phyloP scores from a whole-genome alignment of 2,888 invertebrate genomes.

The Plutella xylostella region DNA sequence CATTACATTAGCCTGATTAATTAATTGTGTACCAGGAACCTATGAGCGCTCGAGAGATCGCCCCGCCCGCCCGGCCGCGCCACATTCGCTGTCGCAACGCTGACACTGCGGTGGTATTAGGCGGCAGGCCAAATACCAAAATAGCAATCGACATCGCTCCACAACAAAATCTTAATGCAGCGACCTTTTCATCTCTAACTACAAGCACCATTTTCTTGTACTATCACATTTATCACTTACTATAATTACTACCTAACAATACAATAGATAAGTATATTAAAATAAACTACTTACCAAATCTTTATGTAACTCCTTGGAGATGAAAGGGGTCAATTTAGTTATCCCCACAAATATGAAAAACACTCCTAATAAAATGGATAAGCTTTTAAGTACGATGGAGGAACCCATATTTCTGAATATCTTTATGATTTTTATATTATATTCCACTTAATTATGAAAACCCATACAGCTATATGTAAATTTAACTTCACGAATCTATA shows the following conservation, averaged over 20 bases:
- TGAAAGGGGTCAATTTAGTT: conserved; percentile 90
- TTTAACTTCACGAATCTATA: not conserved
- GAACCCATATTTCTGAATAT: conserved; percentile 55
- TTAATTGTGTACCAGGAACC: too few relatives aligned
- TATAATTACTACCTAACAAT: too few relatives aligned
- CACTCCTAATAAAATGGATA: conserved; percentile 90
- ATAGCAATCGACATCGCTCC: conserved; percentile 56
- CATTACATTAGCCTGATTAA: not conserved
- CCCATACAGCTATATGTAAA: not conserved
- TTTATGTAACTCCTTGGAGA: conserved; percentile 95
- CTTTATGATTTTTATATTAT: too few relatives aligned
- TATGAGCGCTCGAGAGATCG: too few relatives aligned
- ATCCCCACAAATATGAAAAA: conserved; percentile 96
- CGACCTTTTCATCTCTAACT: conserved; percentile 36
- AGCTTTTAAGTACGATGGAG: conserved; percentile 87
- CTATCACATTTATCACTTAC: too few relatives aligned
- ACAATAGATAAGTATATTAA: not conserved
- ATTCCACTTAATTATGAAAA: not conserved
- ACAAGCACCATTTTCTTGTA: too few relatives aligned
- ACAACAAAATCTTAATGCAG: conserved; percentile 54
- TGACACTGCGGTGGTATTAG: conserved; percentile 44
- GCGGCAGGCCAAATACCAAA: conserved; percentile 67
- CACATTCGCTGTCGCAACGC: conserved; percentile 32
- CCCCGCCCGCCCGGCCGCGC: not conserved
- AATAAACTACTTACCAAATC: conserved; percentile 82